Base-by-base conservation (phyloP, 2,113 vertebrate species). In the Anser brachyrhynchus region DNA sequence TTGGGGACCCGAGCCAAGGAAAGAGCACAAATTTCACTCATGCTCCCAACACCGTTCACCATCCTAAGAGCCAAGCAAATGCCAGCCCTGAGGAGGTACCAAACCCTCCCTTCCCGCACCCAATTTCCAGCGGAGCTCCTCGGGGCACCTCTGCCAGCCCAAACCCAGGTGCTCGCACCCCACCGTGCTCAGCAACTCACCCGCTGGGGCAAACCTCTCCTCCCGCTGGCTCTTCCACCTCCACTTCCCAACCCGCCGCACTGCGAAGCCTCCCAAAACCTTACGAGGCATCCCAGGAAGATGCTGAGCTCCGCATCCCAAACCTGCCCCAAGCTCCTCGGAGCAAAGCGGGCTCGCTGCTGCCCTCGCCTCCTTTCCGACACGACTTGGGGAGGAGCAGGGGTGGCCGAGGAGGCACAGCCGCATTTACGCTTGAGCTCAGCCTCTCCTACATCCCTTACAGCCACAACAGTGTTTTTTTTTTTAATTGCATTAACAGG, bases 381-480 rank as follows among this genome's bases (percentile, higher is more conserved):
- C n/a, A 51, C 1, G 1, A 1, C 4, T 10, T 0, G 16, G 46
- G 7, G 89, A 46, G 17, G 78, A 22, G 16, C 1, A 7, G 13
- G n/a, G 39, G 43, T 7, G 64, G 13, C 39, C 64, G 57, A 90
- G 74, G 25, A 80, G 3, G 3, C 0, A 0, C 9, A 25, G 46
- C 9, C 37, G 46, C 16, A 8, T 33, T 61, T 65, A 41, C 39
- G 17, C 26, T 19, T 41, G 37, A 65, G 43, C 20, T 82, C 54
- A 80, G 31, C 70, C 69, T 59, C 80, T 35, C 14, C 4, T 2
- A 8, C 1, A 11, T 10, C 59, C 25, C 4, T 54, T 37, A 70
- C 65, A 71, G 21, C 19, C 59, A 31, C 21, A 35, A 20, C 16
- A 58, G 13, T 3, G 6, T 7, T 0, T 17, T 57, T 14, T 17